Evolutionary conservation across 2,113 vertebrate genomes (phyloP).

Genomic region (Alectura lathami): DNA sequence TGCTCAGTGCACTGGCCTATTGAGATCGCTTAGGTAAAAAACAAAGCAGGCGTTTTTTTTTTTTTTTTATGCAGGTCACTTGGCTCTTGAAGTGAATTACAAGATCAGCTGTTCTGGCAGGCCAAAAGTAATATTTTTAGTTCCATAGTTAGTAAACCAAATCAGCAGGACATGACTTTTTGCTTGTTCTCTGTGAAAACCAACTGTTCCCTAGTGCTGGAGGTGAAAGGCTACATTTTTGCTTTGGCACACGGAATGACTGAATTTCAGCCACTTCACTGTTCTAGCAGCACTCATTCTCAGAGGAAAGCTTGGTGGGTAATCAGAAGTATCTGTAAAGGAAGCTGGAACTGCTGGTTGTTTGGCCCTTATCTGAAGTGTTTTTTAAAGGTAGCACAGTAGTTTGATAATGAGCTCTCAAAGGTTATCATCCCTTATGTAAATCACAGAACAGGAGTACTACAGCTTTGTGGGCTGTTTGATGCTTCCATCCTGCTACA

Average conservation of each 20-base stretch:
- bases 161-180: slow-evolving; percentile 25
- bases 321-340: not conserved
- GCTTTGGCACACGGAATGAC: not conserved
- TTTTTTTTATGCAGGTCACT: not conserved
- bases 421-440: not conserved
- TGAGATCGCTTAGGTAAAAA: not conserved
- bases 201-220: not conserved
- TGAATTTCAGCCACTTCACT: not conserved
- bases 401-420: slow-evolving; percentile 7
- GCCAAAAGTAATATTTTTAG: slow-evolving; percentile 31
- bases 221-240: slow-evolving; percentile 44
- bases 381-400: not conserved
- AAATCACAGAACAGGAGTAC: not conserved
- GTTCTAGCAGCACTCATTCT: not conserved
- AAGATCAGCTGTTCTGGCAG: slow-evolving; percentile 31
- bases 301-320: not conserved
- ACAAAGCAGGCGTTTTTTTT: not conserved
- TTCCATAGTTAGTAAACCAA: slow-evolving; percentile 31
- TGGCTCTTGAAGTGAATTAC: not conserved
- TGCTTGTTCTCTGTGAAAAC: not conserved
- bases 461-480: not conserved
- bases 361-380: not conserved
- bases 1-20: not conserved
- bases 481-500: not conserved
- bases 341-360: not conserved